Percentiles rank a stretch among this genome's conserved stretches.
These are phyloP conservation scores for Rhodophaea formosa DNA, from an alignment of 2,888 invertebrate species.

Conservation along the genomic window DNA sequence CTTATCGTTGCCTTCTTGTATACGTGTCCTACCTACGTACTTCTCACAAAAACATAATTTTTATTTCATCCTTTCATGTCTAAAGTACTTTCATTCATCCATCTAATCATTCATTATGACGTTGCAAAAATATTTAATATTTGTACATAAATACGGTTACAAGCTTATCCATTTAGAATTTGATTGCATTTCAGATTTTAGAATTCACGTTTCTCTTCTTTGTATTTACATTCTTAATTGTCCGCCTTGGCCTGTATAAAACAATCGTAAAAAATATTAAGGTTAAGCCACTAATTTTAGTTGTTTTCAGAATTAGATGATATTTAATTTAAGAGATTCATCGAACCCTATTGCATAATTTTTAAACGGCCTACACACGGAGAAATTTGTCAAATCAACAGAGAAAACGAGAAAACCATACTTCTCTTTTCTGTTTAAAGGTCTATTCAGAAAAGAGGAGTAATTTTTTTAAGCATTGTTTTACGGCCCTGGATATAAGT, in stretches of 20 bases:
- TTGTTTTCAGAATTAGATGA: too few relatives aligned
- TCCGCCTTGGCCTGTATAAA: conserved; percentile 11
- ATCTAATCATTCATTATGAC: background rate
- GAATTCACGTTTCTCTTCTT: conserved; percentile 8
- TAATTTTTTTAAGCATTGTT: too few relatives aligned
- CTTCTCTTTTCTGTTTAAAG: too few relatives aligned
- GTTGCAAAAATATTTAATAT: conserved; percentile 17
- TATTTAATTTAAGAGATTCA: too few relatives aligned
- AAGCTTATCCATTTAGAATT: conserved; percentile 12
- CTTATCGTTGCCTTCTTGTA: too few relatives aligned
- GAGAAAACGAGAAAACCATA: too few relatives aligned
- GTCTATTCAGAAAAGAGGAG: too few relatives aligned
- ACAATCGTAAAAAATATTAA: conserved; percentile 15
- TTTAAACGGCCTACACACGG: background rate
- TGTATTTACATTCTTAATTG: conserved; percentile 4
- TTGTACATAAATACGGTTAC: conserved; percentile 8
- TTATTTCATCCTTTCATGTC: background rate
- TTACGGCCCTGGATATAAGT: too few relatives aligned
- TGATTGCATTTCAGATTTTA: background rate
- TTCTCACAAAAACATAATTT: background rate
- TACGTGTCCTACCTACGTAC: too few relatives aligned
- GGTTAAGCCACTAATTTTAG: conserved; percentile 5
- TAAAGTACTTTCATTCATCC: background rate
- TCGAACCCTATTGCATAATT: background rate
- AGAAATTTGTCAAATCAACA: too few relatives aligned